Evolutionary conservation across 2,797 vertebrate genomes (phyloP), one percentile per base, ranked within the genome.

Genomic region (Neosilurus mollespiculum): DNA sequence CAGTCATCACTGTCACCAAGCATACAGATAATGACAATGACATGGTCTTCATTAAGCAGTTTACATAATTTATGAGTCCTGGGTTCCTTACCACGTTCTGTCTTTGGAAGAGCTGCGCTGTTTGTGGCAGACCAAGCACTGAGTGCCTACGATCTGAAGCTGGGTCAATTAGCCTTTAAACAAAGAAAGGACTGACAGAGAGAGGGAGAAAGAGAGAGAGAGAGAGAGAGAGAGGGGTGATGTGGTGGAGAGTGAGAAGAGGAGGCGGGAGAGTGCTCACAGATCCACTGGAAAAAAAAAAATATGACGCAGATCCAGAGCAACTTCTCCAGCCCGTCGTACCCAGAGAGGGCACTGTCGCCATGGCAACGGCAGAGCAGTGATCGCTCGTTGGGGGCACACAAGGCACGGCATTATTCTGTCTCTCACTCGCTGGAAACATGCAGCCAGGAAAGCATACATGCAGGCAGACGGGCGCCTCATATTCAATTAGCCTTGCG

Each of bases 361-460:
- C 95, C 94, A 96, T 96, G 94, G 94, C 93, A 95, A 96, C 95
- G 93, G 92, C 92, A 94, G 95, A 94, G 92, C 94, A 94, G 93
- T 88, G 85, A 90, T 93, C 92, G 92, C 91, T 91, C 88, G 90
- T 88, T 86, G 90, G 94, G 94, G 93, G 92, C 92, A 93, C 91
- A 90, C 90, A 90, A 89, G 90, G 89, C 89, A 89, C 86, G 58
- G 87, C 88, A 89, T 90, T 90, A 91, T 91, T 87, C 89, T 84
- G 86, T 88, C 85, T 88, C 88, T 89, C 84, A 79, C 87, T 90
- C 58, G 76, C 87, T 84, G 87, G 78, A 88, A 90, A 90, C 86
- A 84, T 80, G 85, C 87, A 82, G 49, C 59, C 71, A 78, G 78
- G 67, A 83, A 82, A 70, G 67, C 75, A 58, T 78, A 80, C 87